Evolutionary conservation across 2,113 vertebrate genomes (phyloP), one percentile per base, ranked within the genome.

Genomic region (Entomyzon cyanotis): DNA sequence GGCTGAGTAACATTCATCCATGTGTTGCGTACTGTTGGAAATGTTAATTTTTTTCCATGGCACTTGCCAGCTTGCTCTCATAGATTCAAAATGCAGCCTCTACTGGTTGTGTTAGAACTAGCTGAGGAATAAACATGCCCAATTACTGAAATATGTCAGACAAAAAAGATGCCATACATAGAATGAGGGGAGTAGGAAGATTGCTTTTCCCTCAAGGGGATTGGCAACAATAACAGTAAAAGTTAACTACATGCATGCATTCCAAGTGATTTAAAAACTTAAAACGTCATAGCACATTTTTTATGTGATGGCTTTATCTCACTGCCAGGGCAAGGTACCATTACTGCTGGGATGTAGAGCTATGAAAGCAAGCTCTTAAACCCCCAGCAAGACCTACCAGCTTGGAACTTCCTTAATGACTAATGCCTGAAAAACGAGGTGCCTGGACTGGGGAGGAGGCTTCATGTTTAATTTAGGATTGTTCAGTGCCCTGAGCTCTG

Each of bases 71-170:
- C 88, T 92, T 94, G 37, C 55, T 93, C 93, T 87, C 69, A 19
- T 56, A 35, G 73, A 87, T 95, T 92, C 52, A 78, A 90, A 94
- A 96, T 42, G 53, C 90, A 94, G 73, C 65, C 65, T 97, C 83
- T 81, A 20, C 90, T 81, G 58, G 49, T 90, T 94, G 73, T 82
- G 90, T 90, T 92, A 96, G 90, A 94, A 55, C 64, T 95, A 92
- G 83, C 92, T 92, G 88, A 92, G 46, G 89, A 93, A 69, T 58
- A 90, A 93, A 94, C 39, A 10, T 90, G 73, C 92, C 76, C 80
- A 94, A 94, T 96, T 96, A 86, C 95, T 93, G 92, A 94, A 95
- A 92, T 95, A 96, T 90, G 92, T 94, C 86, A 95, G 94, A 93
- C 94, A 91, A 90, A 91, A 92, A 95, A 78, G 76, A 90, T 78